phyloP scores from a whole-genome alignment of 1,140 invertebrate genomes.

The Copidosoma floridanum region DNA sequence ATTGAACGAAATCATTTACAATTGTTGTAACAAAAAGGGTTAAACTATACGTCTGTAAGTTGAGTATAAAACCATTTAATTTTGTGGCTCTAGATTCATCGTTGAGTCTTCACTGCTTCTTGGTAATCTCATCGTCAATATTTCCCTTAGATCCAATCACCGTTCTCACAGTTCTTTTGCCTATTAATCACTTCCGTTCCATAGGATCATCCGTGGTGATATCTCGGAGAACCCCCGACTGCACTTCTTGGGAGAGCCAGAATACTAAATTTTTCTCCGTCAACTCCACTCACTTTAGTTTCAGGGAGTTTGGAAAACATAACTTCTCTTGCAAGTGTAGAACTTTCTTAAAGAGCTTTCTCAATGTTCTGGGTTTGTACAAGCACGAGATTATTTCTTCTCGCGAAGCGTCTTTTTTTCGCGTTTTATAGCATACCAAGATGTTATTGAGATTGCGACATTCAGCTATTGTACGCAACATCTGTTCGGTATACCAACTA shows the following conservation, averaged over 20 bases:
- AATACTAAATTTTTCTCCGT: slow-evolving; percentile 43
- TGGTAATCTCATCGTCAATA: neutral
- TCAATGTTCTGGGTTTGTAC: slow-evolving; percentile 41
- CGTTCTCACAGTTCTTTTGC: slow-evolving; percentile 37
- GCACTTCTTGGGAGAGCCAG: slow-evolving; percentile 64
- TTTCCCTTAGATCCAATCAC: slow-evolving; percentile 15
- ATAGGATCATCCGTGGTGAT: slow-evolving; percentile 64
- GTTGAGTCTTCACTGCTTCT: neutral
- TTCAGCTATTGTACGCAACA: slow-evolving; percentile 64
- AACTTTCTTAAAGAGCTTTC: slow-evolving; percentile 43
- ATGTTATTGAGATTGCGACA: slow-evolving; percentile 50
- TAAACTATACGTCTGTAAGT: too few species aligned
- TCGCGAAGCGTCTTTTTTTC: slow-evolving; percentile 1
- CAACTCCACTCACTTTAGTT: slow-evolving; percentile 57
- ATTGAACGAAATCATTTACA: neutral
- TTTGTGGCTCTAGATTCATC: too few species aligned
- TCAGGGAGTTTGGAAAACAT: slow-evolving; percentile 77
- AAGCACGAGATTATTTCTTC: slow-evolving; percentile 32
- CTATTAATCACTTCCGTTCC: slow-evolving; percentile 3
- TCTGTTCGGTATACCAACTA: slow-evolving; percentile 94
- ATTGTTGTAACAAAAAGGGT: too few species aligned
- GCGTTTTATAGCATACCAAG: slow-evolving; percentile 41
- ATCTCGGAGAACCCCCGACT: slow-evolving; percentile 64
- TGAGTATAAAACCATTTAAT: neutral
- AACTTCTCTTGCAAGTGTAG: slow-evolving; percentile 66